Evolutionary conservation across 1,140 invertebrate species (phyloP).

Genomic region (Drosophila ercepeae): DNA sequence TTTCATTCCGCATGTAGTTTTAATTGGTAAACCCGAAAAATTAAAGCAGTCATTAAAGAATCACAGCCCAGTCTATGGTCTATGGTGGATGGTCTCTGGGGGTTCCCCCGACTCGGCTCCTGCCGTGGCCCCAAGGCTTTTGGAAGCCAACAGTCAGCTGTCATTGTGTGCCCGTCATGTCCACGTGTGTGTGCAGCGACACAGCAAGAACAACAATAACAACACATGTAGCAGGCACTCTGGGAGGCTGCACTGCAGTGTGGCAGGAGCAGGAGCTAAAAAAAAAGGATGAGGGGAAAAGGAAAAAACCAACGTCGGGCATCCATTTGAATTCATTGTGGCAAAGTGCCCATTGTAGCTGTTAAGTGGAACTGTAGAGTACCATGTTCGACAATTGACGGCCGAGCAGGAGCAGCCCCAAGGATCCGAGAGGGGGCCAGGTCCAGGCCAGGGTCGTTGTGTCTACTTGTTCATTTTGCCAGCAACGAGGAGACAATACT

Average conservation of each 20-base stretch:
- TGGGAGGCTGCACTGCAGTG: constrained; percentile 6
- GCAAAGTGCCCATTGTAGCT: constrained; percentile 83
- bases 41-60: constrained; percentile 83
- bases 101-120: constrained; percentile 18
- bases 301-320: constrained; percentile 60
- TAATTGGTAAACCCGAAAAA: constrained; percentile 78
- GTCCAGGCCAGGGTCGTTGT: constrained; percentile 62
- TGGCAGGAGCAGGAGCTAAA: constrained; percentile 4
- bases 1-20: constrained; percentile 81
- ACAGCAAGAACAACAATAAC: constrained; percentile 60
- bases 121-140: constrained; percentile 71
- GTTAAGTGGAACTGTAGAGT: constrained; percentile 83
- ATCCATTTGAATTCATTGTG: constrained; percentile 82
- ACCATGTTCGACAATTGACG: constrained; percentile 83
- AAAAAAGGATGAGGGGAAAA: constrained; percentile 27
- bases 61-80: constrained; percentile 58
- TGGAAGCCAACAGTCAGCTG: constrained; percentile 81
- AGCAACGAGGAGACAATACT: constrained; percentile 83
- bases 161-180: constrained; percentile 80
- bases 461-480: constrained; percentile 80
- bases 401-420: constrained; percentile 53
- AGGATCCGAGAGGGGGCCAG: not conserved
- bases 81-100: no score
- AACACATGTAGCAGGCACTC: constrained; percentile 45
- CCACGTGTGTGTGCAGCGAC: constrained; percentile 61